phyloP scores from a whole-genome alignment of 2,113 vertebrate genomes.

The Rhipidura dahli region DNA sequence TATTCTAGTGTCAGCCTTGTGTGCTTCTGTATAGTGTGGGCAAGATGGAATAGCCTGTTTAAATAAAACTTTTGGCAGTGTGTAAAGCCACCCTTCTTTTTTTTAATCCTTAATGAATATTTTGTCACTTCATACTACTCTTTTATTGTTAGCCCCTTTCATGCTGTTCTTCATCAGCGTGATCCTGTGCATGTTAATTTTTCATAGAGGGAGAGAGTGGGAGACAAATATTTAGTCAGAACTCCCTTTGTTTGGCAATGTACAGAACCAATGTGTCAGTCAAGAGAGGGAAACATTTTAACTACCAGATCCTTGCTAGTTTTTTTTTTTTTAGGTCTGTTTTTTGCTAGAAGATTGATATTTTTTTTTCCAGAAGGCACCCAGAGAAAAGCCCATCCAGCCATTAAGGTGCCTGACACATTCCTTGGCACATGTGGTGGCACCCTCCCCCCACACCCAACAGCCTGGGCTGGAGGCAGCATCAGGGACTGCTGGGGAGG shows the following conservation, averaged over 20 bases:
- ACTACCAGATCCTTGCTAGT: background rate
- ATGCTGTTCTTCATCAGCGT: background rate
- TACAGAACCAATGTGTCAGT: background rate
- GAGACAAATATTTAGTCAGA: slow-evolving; percentile 30
- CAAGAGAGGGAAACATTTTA: background rate
- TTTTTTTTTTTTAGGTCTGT: background rate
- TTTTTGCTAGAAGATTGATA: background rate
- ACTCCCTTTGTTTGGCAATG: background rate
- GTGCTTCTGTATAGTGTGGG: background rate
- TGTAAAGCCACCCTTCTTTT: background rate
- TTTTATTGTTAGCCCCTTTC: background rate
- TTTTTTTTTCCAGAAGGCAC: background rate
- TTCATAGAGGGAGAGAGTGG: background rate
- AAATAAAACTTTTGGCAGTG: slow-evolving; percentile 8
- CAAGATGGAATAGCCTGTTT: background rate
- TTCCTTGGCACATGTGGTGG: rapidly evolving
- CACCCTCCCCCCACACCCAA: rapidly evolving
- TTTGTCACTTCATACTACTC: background rate
- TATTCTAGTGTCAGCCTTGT: slow-evolving; percentile 1
- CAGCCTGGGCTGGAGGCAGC: background rate
- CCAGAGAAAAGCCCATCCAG: background rate
- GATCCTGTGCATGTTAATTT: slow-evolving; percentile 3
- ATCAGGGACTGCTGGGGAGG: background rate
- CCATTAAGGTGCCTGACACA: background rate
- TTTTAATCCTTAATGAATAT: background rate